Conservation (phyloP, 2,797 vertebrate genomes). For the Amblyraja radiata region DNA sequence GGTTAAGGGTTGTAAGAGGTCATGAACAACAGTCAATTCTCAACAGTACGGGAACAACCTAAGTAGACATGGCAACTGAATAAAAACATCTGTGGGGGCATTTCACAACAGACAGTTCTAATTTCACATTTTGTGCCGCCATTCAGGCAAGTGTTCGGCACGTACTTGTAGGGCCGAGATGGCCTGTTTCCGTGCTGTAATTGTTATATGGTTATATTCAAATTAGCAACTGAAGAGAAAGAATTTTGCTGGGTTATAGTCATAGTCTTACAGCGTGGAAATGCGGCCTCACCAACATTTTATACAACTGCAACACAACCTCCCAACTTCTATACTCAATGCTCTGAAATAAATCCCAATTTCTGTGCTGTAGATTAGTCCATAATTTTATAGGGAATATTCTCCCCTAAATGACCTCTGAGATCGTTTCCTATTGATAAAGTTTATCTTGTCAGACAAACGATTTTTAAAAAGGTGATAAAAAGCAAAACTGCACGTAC, state of each 20-base stretch:
- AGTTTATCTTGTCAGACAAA: no score
- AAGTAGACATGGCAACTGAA: background rate
- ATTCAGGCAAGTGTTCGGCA: background rate
- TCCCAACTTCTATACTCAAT: no score
- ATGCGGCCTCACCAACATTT: no score
- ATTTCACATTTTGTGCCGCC: background rate
- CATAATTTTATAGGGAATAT: background rate
- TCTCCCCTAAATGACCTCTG: background rate
- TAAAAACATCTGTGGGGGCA: background rate
- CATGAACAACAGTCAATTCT: background rate
- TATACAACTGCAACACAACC: no score
- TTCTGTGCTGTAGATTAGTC: background rate
- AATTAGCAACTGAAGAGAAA: background rate
- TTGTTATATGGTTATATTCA: no score
- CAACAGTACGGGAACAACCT: background rate
- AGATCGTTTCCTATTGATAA: background rate
- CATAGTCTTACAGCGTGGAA: background rate
- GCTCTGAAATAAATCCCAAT: background rate
- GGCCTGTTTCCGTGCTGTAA: no score
- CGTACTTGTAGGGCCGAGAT: no score
- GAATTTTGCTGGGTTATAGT: background rate
- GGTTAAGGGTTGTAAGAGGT: background rate
- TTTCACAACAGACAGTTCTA: background rate
- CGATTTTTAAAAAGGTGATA: no score
- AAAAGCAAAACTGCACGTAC: no score